Evolutionary conservation across 2,888 invertebrate species (phyloP), one percentile per base, ranked within the genome.

Genomic region (Dioctria rufipes): DNA sequence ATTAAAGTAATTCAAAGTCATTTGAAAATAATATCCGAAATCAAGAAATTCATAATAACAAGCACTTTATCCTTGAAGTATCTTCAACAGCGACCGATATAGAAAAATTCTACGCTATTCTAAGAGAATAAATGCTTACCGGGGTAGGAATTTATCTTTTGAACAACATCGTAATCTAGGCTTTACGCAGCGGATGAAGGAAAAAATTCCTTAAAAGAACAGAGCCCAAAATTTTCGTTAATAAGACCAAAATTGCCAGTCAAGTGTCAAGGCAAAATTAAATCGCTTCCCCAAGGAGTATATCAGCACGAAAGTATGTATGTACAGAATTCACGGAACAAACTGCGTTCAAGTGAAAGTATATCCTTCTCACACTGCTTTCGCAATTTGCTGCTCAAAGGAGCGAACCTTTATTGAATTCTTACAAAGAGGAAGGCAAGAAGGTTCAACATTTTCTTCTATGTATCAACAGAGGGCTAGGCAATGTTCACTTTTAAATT

Each of bases 191-290:
- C 11, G 4, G 11, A 11, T 8, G 11, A 54, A 11, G 11, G 11
- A n/a, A 11, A 54, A 46, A 54, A 11, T 4, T n/a, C 11, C 11
- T n/a, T 8, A n/a, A 54, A 54, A 8, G 2, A 46, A 6, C 46
- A 69, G 69, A 25, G 51, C 9, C 37, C 5, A 51, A 69, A 69
- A 42, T 69, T 69, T 69, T 69, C 51, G 11, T n/a, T 69, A 69
- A 69, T 69, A 69, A 69, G 40, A 51, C 51, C 25, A 49, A 69
- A 69, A 69, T 69, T 69, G 69, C 69, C 69, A 69, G 69, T 69
- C 69, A 69, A 69, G 69, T 69, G 69, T 69, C 69, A 69, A 69
- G 69, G 39, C 51, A 39, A 69, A 69, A 69, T 69, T 39, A 69
- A 69, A 69, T 69, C 54, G 69, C 69, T 54, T 69, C 69, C 69